Base-by-base conservation (phyloP, 2,888 invertebrate species). In the Drosophila mulleri region DNA sequence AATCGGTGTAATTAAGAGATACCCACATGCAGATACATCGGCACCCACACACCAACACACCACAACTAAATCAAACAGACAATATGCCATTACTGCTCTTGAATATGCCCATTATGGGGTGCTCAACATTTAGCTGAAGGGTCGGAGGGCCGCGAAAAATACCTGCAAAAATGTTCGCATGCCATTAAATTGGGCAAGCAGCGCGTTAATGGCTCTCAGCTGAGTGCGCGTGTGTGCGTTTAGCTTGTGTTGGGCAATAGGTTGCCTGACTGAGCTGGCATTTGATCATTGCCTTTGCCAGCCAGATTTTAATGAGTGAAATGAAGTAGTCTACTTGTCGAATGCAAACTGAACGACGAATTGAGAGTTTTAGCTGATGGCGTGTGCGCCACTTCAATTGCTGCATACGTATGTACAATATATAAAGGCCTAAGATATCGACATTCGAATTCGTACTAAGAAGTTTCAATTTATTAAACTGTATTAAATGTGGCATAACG, bases 1-100 rank as follows among this genome's bases (percentile, higher is more conserved):
- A 80, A 80, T 81, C 78, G 75, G 71, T 71, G 75, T 78, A 81
- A 80, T 80, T 80, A 80, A 82, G 78, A 78, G 78, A 75, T 81
- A 60, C 72, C 50, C 48, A 48, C 32, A 65, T 62, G 54, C 67
- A 68, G 53, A 67, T 44, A 64, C 58, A 37, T 4, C 12, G 4
- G 14, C 35, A 12, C 35, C 12, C 4, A 20, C 32, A 35, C 20
- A 35, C n/a, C 44, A 35, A 26, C 29, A n/a, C 29, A 18, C 29
- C 56, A 60, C 47, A 50, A 57, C 61, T 65, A 73, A 73, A 70
- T 78, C 75, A 78, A 78, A 70, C 78, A 74, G 66, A 67, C 62
- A 53, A 67, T 66, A 77, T 80, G 72, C 57, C 66, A 69, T 73
- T 82, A 66, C 67, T 42, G 45, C n/a, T 41, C 23, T 41, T 42